Evolutionary conservation across 2,113 vertebrate genomes (phyloP).

Genomic region (Silurus glanis): DNA sequence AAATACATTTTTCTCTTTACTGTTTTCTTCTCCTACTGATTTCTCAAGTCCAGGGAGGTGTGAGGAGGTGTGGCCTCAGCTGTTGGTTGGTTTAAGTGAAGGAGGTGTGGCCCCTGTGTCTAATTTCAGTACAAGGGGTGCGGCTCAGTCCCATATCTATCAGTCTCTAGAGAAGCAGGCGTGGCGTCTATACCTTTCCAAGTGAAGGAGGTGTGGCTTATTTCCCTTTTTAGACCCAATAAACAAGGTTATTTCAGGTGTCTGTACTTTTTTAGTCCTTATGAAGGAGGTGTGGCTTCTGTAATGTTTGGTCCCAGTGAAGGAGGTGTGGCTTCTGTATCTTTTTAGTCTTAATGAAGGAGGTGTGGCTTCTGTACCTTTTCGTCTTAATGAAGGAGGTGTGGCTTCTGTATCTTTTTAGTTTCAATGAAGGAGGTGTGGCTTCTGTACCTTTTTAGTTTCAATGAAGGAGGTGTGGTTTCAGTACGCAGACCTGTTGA

Average conservation of each 20-base stretch:
- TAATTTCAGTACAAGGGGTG: neutral
- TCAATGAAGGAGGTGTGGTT: neutral
- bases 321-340: neutral
- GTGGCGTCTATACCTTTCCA: neutral
- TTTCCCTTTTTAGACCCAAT: too few relatives aligned
- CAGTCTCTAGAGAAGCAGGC: neutral
- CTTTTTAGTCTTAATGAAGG: neutral
- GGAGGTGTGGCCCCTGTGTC: neutral
- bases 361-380: neutral
- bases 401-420: neutral
- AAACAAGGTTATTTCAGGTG: neutral
- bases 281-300: neutral
- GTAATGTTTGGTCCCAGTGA: too few relatives aligned
- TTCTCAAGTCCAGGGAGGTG: neutral
- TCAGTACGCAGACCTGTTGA: too few relatives aligned
- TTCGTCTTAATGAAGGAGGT: neutral
- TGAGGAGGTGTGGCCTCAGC: neutral
- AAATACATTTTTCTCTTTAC: neutral
- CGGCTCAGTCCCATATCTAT: too few relatives aligned
- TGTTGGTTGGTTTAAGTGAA: neutral
- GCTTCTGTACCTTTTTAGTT: neutral
- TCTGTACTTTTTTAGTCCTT: neutral
- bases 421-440: neutral
- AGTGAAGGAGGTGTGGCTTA: neutral
- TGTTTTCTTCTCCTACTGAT: neutral